phyloP scores from a whole-genome alignment of 1,140 invertebrate genomes.

The Pseudomyrmex gracilis region DNA sequence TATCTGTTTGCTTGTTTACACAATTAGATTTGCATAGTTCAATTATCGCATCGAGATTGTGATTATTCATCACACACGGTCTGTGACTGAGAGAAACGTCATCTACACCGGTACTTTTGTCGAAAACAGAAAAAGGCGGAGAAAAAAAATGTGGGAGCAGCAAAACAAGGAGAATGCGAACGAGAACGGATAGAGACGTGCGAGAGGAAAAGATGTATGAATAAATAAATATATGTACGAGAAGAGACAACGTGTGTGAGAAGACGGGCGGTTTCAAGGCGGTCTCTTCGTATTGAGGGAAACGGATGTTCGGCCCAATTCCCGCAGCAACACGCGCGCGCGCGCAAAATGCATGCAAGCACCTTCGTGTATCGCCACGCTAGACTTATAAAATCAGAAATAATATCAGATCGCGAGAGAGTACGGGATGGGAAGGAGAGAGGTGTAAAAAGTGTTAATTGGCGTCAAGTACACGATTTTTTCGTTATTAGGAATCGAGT shows the following conservation, averaged over 20 bases:
- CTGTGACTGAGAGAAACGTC: too few relatives aligned
- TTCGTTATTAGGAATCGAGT: too few relatives aligned
- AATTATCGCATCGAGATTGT: too few relatives aligned
- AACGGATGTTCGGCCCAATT: slow-evolving; percentile 75
- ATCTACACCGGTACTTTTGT: too few relatives aligned
- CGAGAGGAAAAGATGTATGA: slow-evolving; percentile 20
- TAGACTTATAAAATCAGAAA: slow-evolving; percentile 72
- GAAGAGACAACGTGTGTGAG: slow-evolving; percentile 32
- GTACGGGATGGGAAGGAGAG: neutral
- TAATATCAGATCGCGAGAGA: slow-evolving; percentile 28
- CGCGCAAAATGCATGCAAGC: slow-evolving; percentile 67
- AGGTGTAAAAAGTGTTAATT: too few relatives aligned
- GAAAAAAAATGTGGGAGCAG: slow-evolving; percentile 7
- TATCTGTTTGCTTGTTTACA: too few relatives aligned
- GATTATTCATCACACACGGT: too few relatives aligned
- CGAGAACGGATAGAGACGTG: slow-evolving; percentile 25
- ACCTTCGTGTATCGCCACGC: slow-evolving; percentile 69
- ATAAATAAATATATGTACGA: slow-evolving; percentile 39
- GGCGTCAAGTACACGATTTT: too few relatives aligned
- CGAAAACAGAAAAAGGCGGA: neutral
- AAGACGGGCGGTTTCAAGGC: neutral
- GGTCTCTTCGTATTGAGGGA: slow-evolving; percentile 58
- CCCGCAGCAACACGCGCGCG: slow-evolving; percentile 55
- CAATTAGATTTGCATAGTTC: too few relatives aligned
- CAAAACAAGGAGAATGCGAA: slow-evolving; percentile 3